A percentile compares a stretch with the other conserved stretches of the same genome.
Conservation (phyloP, 2,888 invertebrate genomes). For the Scaeva pyrastri region DNA sequence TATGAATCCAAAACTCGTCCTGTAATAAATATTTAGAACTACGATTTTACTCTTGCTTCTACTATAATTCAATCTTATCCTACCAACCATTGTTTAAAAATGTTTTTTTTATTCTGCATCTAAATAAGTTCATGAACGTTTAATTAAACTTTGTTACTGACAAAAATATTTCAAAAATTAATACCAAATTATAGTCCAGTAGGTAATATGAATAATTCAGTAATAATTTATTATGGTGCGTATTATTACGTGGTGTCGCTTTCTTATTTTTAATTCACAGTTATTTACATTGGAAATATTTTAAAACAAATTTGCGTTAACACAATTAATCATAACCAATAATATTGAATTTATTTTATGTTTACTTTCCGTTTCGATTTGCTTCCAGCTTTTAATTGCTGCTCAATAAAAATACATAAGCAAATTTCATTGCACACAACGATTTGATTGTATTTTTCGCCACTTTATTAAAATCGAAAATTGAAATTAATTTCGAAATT, state of each 20-base stretch:
- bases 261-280: background rate
- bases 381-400: background rate
- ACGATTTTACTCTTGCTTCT: too few species aligned
- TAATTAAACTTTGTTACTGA: too few species aligned
- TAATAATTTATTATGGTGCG: background rate
- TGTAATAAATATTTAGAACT: too few species aligned
- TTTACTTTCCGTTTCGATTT: background rate
- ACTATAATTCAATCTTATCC: too few species aligned
- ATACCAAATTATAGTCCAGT: too few species aligned
- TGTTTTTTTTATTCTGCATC: too few species aligned
- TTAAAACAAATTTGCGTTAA: background rate
- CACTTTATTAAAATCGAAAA: conserved; percentile 57
- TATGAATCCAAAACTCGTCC: too few species aligned
- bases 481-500: conserved; percentile 63
- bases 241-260: background rate
- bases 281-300: background rate
- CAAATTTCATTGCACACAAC: conserved; percentile 2
- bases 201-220: too few species aligned
- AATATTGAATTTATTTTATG: conserved; percentile 20
- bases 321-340: too few species aligned
- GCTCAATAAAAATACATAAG: background rate
- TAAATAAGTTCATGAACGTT: too few species aligned
- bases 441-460: background rate
- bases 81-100: too few species aligned
- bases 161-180: too few species aligned